phyloP scores from a whole-genome alignment of 2,113 vertebrate species.

The Setophaga petechia region DNA sequence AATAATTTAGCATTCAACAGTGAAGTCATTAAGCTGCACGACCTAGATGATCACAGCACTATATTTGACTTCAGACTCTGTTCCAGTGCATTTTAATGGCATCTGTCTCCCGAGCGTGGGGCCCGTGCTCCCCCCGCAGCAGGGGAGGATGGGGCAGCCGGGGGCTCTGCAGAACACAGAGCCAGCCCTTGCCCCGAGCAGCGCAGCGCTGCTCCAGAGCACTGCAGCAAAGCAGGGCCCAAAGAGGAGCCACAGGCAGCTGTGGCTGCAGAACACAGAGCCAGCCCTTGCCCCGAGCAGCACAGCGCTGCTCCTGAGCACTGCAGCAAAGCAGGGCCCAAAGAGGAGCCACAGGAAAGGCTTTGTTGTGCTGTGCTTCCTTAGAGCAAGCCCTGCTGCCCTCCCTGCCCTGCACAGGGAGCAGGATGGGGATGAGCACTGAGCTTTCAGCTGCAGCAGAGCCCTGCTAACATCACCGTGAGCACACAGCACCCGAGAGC shows the following conservation, averaged over 20 bases:
- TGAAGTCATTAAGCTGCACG: not conserved
- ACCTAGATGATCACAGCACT: not conserved
- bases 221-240: not conserved
- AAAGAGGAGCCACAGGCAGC: not conserved
- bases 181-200: not conserved
- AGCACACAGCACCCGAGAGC: fast-evolving
- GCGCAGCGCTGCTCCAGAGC: not conserved
- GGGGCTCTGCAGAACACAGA: not conserved
- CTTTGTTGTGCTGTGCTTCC: not conserved
- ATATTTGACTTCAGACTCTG: not conserved
- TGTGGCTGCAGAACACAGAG: too few relatives aligned
- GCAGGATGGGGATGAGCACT: fast-evolving
- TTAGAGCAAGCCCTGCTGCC: not conserved
- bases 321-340: too few relatives aligned
- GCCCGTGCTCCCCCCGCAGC: not conserved
- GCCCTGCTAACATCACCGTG: fast-evolving
- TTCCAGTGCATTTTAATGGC: not conserved
- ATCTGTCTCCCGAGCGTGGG: not conserved
- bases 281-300: too few relatives aligned
- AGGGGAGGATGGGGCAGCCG: not conserved
- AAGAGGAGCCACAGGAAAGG: not conserved
- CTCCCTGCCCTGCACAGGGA: not conserved
- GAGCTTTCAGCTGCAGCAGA: fast-evolving
- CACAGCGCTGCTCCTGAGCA: too few relatives aligned
- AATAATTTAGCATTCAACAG: not conserved